Base-by-base conservation (phyloP, 1,140 invertebrate genomes). In the Lucilia sericata region DNA sequence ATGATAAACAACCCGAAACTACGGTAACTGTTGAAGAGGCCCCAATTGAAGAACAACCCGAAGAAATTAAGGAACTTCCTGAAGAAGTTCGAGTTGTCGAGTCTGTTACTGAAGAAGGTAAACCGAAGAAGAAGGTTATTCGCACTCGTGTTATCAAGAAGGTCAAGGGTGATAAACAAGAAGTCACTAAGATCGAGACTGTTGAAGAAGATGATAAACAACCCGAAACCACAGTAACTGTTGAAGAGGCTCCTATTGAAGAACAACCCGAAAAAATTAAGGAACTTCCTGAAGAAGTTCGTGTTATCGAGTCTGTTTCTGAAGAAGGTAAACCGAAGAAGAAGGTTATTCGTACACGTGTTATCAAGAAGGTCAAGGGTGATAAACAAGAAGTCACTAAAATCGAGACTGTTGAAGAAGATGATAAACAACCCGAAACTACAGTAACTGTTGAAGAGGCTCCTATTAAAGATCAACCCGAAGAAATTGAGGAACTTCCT, bases 141-240 rank as follows among this genome's bases (percentile, higher is more conserved):
- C 83, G 83, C 17, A 83, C 83, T n/a, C 83, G 83, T 34, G 74
- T 83, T 4, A 83, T 83, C 74, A 83, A 83, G 8, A 75, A 83
- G 74, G 83, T 83, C 5, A 83, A 83, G 36, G 83, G 83, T 76
- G 83, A 17, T 19, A 83, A 83, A 76, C 83, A 83, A 83, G 83
- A 83, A 76, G 83, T 83, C 74, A 83, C 83, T 9, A 83, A 83
- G 30, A 83, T 83, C 12, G 83, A 83, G 51, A 83, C 83, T 13
- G 83, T 83, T 10, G 83, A 76, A 83, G 83, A 83, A 83, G 83
- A 83, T 83, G 83, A 83, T 9, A 83, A 83, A 36, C 83, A 83
- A 60, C 83, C 83, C 5, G 83, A 83, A 76, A 83, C 49, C 34
- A 83, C 74, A 25, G 83, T 83, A 12, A 83, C 83, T 14, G 83